These are phyloP conservation scores for Megaceryle alcyon DNA, from an alignment of 2,797 vertebrate species.

Conservation along the genomic window DNA sequence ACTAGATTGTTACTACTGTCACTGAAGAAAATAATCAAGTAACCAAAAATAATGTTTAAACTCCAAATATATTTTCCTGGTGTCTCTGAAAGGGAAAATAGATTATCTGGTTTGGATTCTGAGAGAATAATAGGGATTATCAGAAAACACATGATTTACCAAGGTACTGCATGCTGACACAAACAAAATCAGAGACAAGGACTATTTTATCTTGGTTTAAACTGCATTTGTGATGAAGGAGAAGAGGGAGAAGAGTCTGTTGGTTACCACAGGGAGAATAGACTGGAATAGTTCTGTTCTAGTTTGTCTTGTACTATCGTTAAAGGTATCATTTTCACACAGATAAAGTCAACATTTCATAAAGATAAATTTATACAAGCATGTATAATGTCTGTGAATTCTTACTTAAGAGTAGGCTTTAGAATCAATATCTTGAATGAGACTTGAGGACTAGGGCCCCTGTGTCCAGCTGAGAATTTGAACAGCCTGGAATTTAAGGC, in stretches of 20 bases:
- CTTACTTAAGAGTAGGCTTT: background rate
- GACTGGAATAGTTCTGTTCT: background rate
- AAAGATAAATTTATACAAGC: background rate
- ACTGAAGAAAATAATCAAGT: conserved; percentile 54
- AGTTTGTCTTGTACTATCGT: background rate
- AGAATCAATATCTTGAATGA: background rate
- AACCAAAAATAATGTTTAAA: conserved; percentile 58
- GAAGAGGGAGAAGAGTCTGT: background rate
- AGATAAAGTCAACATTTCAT: background rate
- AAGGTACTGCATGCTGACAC: conserved; percentile 49
- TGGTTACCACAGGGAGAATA: background rate
- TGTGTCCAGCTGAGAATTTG: background rate
- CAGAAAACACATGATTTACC: conserved; percentile 36
- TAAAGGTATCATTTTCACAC: background rate
- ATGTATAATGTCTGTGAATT: background rate
- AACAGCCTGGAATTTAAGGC: background rate
- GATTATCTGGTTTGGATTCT: conserved; percentile 45
- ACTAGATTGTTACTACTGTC: conserved; percentile 34
- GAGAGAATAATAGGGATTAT: conserved; percentile 23
- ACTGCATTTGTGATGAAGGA: background rate
- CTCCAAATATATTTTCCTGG: conserved; percentile 36
- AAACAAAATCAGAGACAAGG: conserved; percentile 26
- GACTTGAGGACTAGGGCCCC: background rate
- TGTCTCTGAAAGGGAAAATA: conserved; percentile 53
- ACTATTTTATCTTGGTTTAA: conserved; percentile 13